Evolutionary conservation across 2,113 vertebrate species (phyloP).

Genomic region (Anarhynchus alexandrinus): DNA sequence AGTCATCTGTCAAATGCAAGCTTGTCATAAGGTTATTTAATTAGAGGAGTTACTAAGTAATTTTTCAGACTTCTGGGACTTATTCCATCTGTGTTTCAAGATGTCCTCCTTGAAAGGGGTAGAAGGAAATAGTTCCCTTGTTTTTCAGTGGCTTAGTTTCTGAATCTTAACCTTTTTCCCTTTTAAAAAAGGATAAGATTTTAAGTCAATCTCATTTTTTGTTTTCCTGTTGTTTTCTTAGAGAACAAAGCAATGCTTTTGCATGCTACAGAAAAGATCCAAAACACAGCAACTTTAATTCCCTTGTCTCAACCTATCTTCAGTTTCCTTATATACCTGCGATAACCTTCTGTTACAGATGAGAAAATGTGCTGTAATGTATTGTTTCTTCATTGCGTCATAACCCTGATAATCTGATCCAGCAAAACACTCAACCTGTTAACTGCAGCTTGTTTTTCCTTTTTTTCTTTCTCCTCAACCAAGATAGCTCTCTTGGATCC

Average conservation of each 20-base stretch:
- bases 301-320: background rate
- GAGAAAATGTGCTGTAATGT: background rate
- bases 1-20: background rate
- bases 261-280: background rate
- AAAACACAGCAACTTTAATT: background rate
- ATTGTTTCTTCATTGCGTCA: background rate
- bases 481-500: background rate
- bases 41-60: background rate
- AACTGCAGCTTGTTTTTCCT: background rate
- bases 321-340: background rate
- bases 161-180: background rate
- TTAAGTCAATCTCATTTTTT: background rate
- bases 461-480: background rate
- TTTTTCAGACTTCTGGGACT: background rate
- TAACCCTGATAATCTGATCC: background rate
- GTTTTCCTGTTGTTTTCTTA: background rate
- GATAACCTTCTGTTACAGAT: background rate
- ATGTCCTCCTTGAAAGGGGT: background rate
- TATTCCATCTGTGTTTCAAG: background rate
- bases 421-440: background rate
- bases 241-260: background rate
- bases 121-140: background rate
- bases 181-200: background rate
- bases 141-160: background rate
- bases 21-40: background rate